phyloP scores from a whole-genome alignment of 2,888 invertebrate genomes.

The Metopia argyrocephala region DNA sequence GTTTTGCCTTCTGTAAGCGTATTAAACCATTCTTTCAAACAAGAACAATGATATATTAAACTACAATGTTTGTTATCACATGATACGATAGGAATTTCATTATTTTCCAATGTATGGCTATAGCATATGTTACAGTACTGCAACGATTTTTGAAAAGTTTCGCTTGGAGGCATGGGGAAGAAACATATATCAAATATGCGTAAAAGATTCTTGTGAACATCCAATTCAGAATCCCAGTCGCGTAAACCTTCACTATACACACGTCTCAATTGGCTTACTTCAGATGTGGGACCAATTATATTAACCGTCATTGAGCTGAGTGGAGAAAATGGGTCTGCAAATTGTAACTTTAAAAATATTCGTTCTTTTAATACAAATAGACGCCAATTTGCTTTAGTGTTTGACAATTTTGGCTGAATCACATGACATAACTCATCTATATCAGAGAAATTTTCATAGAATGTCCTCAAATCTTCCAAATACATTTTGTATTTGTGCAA shows the following conservation, averaged over 20 bases:
- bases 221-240: slow-evolving; percentile 75
- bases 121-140: slow-evolving; percentile 76
- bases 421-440: slow-evolving; percentile 77
- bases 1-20: slow-evolving; percentile 74
- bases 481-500: slow-evolving; percentile 69
- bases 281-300: slow-evolving; percentile 76
- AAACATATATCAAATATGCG: slow-evolving; percentile 77
- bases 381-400: slow-evolving; percentile 73
- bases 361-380: slow-evolving; percentile 74
- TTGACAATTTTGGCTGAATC: slow-evolving; percentile 72
- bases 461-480: slow-evolving; percentile 73
- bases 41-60: slow-evolving; percentile 75
- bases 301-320: slow-evolving; percentile 72
- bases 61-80: slow-evolving; percentile 76
- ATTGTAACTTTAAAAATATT: slow-evolving; percentile 74
- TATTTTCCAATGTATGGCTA: slow-evolving; percentile 72
- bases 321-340: slow-evolving; percentile 74
- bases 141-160: slow-evolving; percentile 51
- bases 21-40: slow-evolving; percentile 76
- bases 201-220: slow-evolving; percentile 76
- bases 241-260: slow-evolving; percentile 73
- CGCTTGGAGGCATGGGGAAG: slow-evolving; percentile 73
- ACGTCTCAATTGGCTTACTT: slow-evolving; percentile 72
- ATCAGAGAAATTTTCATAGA: slow-evolving; percentile 73
- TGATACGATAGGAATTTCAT: slow-evolving; percentile 75